phyloP scores from a whole-genome alignment of 2,797 vertebrate species.

The Arctocebus calabarensis region DNA sequence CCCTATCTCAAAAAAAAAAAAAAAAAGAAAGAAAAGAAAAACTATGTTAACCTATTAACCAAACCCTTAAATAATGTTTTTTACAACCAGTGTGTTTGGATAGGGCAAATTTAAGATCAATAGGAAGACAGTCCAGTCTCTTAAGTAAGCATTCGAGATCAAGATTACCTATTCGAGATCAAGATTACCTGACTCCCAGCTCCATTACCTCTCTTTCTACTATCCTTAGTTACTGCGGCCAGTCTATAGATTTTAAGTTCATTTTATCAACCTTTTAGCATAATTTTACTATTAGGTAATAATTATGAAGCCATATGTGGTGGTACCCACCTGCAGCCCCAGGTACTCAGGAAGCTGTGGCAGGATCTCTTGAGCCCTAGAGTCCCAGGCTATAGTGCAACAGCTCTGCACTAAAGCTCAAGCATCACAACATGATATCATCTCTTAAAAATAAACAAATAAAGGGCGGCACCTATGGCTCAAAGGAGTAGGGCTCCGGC shows the following conservation, averaged over 20 bases:
- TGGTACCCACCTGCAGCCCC: neutral
- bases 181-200: no score
- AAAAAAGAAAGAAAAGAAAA: neutral
- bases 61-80: conserved; percentile 38
- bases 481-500: no score
- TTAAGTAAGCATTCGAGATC: neutral
- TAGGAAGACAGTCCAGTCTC: neutral
- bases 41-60: neutral
- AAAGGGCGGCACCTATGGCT: no score
- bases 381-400: neutral
- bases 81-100: neutral
- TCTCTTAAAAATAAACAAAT: neutral
- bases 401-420: neutral
- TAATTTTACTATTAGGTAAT: conserved; percentile 36
- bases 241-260: neutral
- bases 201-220: neutral
- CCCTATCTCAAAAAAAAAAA: neutral
- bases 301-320: neutral
- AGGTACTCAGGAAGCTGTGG: neutral
- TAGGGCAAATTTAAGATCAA: neutral
- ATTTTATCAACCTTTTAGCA: conserved; percentile 6
- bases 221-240: neutral
- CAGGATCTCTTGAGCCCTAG: neutral
- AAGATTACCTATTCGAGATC: neutral
- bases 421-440: neutral